Evolutionary conservation across 2,797 vertebrate species (phyloP), one percentile per base, ranked within the genome.

Genomic region (Mustela erminea): DNA sequence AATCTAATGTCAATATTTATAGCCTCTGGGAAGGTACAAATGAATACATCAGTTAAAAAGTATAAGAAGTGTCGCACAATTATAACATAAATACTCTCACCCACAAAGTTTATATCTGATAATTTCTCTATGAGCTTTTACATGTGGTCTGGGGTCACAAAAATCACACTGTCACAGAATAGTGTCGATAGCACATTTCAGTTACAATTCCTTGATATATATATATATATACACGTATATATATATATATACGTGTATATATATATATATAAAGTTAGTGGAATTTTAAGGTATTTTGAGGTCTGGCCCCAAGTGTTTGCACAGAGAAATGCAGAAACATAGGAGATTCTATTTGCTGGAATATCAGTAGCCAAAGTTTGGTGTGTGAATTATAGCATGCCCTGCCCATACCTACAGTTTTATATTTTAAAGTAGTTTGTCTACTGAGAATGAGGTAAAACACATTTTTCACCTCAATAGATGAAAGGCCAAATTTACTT

Each of bases 121-220:
- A 32, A 27, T 91, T 98, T 96, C 43, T 41, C 84, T 60, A 27
- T 77, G 25, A 95, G 35, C 15, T 90, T 82, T 93, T 78, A 81
- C 10, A 90, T 66, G 25, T 78, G 20, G 4, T 83, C n/a, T 75
- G 7, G 3, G 54, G 56, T 96, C n/a, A 86, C 75, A 87, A 87
- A 95, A 87, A 75, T 43, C 43, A 95, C 90, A 82, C 87, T 15
- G 54, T 43, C 58, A 87, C 82, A 77, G 23, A 38, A 94, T 92
- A 95, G 62, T 84, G 25, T 5, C 68, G 49, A 58, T 32, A 86
- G 7, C 14, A 35, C 18, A 35, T 87, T 93, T 96, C 14, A 27
- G 15, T 56, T 94, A 58, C 0, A 68, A 23, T 64, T 94, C 15
- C 7, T 5, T 81, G 85, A 90, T 62, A 32, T 70, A 8, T 41